A percentile compares a stretch with the other conserved stretches of the same genome.
Conservation (phyloP, 30 jellyfish, hydroid and myxozoan species). For the Mastigias papua region DNA sequence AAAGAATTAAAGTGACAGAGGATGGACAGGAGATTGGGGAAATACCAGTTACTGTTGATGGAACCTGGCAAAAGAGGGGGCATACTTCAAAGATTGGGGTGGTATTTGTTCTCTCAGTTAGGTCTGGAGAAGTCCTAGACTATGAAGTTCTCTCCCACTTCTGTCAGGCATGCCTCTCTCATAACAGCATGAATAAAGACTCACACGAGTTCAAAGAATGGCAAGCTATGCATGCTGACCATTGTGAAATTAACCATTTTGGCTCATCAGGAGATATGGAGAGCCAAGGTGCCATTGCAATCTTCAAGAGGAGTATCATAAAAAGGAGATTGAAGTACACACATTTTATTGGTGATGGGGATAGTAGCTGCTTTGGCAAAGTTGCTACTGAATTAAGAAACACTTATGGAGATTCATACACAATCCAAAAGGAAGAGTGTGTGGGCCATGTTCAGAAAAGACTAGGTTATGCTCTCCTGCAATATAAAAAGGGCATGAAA, state of each 20-base stretch:
- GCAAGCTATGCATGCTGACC: not conserved
- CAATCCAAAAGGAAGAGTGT: constrained; percentile 46
- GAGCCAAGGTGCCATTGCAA: constrained; percentile 9
- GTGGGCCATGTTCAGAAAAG: constrained; percentile 57
- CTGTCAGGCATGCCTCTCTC: constrained; percentile 19
- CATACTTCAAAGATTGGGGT: constrained; percentile 44
- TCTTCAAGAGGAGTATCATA: constrained; percentile 13
- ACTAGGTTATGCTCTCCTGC: constrained; percentile 23
- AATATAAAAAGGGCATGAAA: constrained; percentile 32
- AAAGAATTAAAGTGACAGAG: not conserved
- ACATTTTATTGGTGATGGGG: constrained; percentile 60
- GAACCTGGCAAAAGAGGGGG: constrained; percentile 42
- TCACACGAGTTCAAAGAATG: constrained; percentile 19
- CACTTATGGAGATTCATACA: constrained; percentile 2
- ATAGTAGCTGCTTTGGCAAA: constrained; percentile 53
- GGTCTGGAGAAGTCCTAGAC: constrained; percentile 45
- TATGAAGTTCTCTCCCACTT: constrained; percentile 38
- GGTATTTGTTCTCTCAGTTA: constrained; percentile 27
- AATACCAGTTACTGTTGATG: constrained; percentile 29
- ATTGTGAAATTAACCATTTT: constrained; percentile 18
- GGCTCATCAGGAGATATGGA: constrained; percentile 49
- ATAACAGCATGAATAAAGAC: not conserved
- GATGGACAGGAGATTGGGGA: constrained; percentile 26
- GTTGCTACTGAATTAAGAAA: constrained; percentile 15
- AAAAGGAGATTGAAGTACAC: constrained; percentile 25